Conservation (phyloP, 64 coral and sea anemone species). For the Porites lutea region DNA sequence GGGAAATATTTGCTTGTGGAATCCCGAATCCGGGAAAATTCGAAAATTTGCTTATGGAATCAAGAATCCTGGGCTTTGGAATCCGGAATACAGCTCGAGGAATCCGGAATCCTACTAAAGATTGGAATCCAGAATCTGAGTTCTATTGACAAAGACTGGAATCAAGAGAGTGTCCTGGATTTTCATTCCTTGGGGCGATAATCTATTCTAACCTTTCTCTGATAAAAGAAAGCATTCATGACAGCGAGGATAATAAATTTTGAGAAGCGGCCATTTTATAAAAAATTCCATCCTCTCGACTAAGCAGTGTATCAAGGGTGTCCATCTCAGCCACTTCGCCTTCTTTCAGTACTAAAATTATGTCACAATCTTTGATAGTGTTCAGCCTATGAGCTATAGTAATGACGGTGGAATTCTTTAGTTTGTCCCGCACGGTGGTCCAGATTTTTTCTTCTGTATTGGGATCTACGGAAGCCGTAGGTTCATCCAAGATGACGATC, state of each 20-base stretch:
- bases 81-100: too few species aligned
- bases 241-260: not conserved
- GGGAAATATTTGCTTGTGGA: too few species aligned
- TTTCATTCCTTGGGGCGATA: too few species aligned
- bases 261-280: not conserved
- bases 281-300: not conserved
- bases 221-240: too few species aligned
- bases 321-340: not conserved
- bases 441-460: slow-evolving; percentile 49
- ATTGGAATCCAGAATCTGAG: too few species aligned
- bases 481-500: slow-evolving; percentile 64
- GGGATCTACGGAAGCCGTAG: slow-evolving; percentile 46
- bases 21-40: too few species aligned
- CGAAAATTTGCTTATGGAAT: too few species aligned
- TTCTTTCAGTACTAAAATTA: slow-evolving; percentile 35
- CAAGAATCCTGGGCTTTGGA: too few species aligned
- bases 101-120: too few species aligned
- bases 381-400: slow-evolving; percentile 49
- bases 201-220: too few species aligned
- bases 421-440: not conserved
- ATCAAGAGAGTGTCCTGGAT: too few species aligned
- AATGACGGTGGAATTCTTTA: slow-evolving; percentile 51
- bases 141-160: too few species aligned
- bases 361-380: slow-evolving; percentile 38
- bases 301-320: not conserved